These are phyloP conservation scores for Calameuta idolon DNA, from an alignment of 2,888 invertebrate genomes.

Conservation along the genomic window DNA sequence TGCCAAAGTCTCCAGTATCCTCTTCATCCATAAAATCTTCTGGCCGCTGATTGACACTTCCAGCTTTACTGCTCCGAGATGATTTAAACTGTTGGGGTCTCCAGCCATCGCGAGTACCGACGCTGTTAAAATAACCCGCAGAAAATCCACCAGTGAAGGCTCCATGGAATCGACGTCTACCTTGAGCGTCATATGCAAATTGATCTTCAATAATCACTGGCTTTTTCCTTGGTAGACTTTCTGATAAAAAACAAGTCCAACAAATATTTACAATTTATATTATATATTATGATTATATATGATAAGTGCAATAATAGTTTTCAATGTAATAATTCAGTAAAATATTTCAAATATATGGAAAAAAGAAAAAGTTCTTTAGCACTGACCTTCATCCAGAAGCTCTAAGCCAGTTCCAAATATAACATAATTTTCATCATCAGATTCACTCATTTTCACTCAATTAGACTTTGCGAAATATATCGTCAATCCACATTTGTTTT, in stretches of 20 bases:
- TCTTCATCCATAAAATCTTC: slow-evolving; percentile 99
- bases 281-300: background rate
- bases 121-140: slow-evolving; percentile 97
- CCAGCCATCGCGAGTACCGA: slow-evolving; percentile 97
- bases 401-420: slow-evolving; percentile 86
- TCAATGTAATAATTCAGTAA: background rate
- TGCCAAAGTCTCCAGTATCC: slow-evolving; percentile 93
- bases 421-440: slow-evolving; percentile 76
- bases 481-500: too few species aligned
- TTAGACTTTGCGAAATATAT: too few species aligned
- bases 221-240: slow-evolving; percentile 83
- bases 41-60: slow-evolving; percentile 73
- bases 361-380: background rate
- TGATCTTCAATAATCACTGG: slow-evolving; percentile 87
- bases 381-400: slow-evolving; percentile 84
- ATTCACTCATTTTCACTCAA: slow-evolving; percentile 52
- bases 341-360: too few species aligned
- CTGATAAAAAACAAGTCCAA: slow-evolving; percentile 65
- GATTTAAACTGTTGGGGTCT: slow-evolving; percentile 91
- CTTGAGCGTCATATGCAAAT: slow-evolving; percentile 89
- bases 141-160: slow-evolving; percentile 99
- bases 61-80: slow-evolving; percentile 79
- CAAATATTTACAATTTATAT: background rate
- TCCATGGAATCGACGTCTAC: slow-evolving; percentile 94
- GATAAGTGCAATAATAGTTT: slow-evolving; percentile 3